Evolutionary conservation across 2,113 vertebrate genomes (phyloP).

Genomic region (Xerus inauris): DNA sequence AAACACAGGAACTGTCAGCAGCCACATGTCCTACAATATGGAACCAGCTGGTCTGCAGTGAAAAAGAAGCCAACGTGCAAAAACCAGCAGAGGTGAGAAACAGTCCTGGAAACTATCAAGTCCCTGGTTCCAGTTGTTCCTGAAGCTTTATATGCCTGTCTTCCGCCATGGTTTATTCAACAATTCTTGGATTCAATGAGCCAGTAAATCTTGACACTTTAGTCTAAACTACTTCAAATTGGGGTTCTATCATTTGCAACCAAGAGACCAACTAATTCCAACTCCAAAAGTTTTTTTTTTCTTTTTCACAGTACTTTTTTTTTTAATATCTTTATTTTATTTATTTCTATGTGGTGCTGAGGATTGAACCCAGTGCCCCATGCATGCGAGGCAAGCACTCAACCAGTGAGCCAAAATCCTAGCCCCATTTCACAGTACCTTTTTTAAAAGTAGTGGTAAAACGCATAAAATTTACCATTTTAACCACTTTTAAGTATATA

Average conservation of each 20-base stretch:
- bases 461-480: constrained; percentile 26
- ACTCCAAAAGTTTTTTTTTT: background rate
- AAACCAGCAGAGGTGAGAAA: constrained; percentile 70
- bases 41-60: constrained; percentile 67
- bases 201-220: constrained; percentile 22
- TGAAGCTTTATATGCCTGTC: constrained; percentile 21
- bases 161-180: background rate
- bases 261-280: constrained; percentile 28
- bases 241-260: constrained; percentile 34
- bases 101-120: constrained; percentile 34
- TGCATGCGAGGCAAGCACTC: too few species aligned
- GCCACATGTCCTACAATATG: constrained; percentile 48
- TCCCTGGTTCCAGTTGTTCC: constrained; percentile 4
- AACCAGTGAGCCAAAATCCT: too few species aligned
- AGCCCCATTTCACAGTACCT: too few species aligned
- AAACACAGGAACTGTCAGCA: constrained; percentile 69
- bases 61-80: constrained; percentile 65
- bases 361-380: too few species aligned
- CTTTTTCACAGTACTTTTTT: too few species aligned
- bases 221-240: constrained; percentile 31
- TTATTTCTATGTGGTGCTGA: too few species aligned
- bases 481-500: constrained; percentile 37
- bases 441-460: constrained; percentile 17
- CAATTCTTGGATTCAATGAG: constrained; percentile 19
- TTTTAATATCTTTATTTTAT: too few species aligned